These are phyloP conservation scores for Pyrochroa serraticornis DNA, from an alignment of 2,888 invertebrate genomes.

Conservation along the genomic window DNA sequence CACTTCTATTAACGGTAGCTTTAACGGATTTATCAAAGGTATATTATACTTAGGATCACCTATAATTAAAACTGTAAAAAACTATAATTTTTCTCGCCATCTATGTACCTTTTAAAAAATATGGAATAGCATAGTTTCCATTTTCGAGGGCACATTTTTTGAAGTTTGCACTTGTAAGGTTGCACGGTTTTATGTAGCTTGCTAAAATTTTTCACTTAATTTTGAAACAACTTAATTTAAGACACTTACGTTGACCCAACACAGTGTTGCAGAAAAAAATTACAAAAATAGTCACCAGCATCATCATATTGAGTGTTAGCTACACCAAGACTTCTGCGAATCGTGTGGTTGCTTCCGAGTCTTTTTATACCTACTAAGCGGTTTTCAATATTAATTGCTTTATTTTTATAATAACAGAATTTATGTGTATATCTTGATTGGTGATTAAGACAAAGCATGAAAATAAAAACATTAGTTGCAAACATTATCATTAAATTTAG, in stretches of 20 bases:
- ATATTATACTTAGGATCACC: slow-evolving; percentile 40
- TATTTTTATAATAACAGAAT: too few relatives aligned
- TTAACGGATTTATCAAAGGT: slow-evolving; percentile 38
- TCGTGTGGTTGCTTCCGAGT: too few relatives aligned
- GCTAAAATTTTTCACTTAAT: slow-evolving; percentile 15
- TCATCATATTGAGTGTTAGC: too few relatives aligned
- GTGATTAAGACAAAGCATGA: too few relatives aligned
- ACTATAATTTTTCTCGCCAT: background rate
- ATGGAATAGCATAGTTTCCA: slow-evolving; percentile 22
- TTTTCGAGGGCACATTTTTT: slow-evolving; percentile 20
- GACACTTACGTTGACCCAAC: too few relatives aligned
- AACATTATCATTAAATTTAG: too few relatives aligned
- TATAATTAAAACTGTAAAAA: slow-evolving; percentile 8
- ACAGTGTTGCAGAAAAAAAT: background rate
- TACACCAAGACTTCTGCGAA: too few relatives aligned
- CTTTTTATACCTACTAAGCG: too few relatives aligned
- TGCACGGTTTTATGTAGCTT: slow-evolving; percentile 22
- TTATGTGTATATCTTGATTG: too few relatives aligned
- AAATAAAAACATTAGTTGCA: too few relatives aligned
- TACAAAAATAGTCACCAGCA: background rate
- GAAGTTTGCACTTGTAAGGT: slow-evolving; percentile 3
- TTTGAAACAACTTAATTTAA: background rate
- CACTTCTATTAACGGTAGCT: slow-evolving; percentile 39
- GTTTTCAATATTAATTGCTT: too few relatives aligned
- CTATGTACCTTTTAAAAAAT: slow-evolving; percentile 20